Percentiles rank a stretch among this genome's conserved stretches.
phyloP scores from a whole-genome alignment of 2,113 vertebrate species.

The Engystomops pustulosus region DNA sequence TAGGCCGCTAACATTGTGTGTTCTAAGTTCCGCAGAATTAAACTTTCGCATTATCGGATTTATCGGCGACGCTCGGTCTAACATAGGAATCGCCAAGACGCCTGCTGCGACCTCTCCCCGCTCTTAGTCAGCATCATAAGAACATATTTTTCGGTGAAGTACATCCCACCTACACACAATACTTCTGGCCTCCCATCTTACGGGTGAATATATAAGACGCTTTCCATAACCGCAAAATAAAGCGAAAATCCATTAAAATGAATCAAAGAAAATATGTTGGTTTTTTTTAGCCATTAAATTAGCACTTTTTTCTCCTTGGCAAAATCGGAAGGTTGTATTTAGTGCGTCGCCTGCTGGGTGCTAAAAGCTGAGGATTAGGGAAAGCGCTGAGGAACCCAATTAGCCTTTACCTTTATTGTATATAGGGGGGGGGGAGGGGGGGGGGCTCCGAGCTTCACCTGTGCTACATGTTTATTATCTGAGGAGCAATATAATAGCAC shows the following conservation, averaged over 20 bases:
- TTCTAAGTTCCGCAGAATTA: background rate
- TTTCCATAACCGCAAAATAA: background rate
- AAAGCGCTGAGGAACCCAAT: background rate
- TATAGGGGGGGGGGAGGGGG: background rate
- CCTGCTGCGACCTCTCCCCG: background rate
- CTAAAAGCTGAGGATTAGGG: background rate
- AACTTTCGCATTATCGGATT: background rate
- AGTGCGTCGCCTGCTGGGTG: background rate
- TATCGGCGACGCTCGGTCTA: background rate
- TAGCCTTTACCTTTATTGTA: background rate
- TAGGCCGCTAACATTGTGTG: background rate
- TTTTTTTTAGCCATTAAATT: background rate
- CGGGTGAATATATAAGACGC: background rate
- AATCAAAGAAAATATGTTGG: background rate
- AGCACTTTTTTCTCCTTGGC: background rate
- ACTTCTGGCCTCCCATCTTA: background rate
- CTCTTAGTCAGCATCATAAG: slow-evolving; percentile 10
- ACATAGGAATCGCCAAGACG: background rate
- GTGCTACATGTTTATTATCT: no score
- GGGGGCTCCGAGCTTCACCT: no score
- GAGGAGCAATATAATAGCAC: no score
- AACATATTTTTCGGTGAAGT: background rate
- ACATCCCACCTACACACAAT: slow-evolving; percentile 25
- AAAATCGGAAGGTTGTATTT: background rate
- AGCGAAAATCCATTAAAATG: background rate